Percentiles rank a stretch among this genome's conserved stretches.
Conservation (phyloP, 1,140 invertebrate species). For the Microplitis mediator region DNA sequence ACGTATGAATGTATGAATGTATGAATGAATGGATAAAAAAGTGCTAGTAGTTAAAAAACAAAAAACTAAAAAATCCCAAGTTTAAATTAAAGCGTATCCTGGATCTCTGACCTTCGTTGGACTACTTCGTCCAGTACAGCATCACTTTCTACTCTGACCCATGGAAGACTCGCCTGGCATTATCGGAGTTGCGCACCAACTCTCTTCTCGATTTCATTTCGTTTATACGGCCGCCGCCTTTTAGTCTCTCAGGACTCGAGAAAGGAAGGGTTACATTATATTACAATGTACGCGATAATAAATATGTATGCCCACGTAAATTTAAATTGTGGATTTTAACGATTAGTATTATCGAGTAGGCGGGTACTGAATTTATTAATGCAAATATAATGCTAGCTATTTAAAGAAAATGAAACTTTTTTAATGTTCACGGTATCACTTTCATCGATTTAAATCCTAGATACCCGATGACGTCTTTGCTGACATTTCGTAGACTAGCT, state of each 20-base stretch:
- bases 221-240: constrained; percentile 11
- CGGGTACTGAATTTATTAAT: too few relatives aligned
- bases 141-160: constrained; percentile 59
- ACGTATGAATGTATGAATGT: not conserved
- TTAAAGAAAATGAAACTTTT: too few relatives aligned
- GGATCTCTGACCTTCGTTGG: constrained; percentile 54
- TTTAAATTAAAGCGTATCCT: constrained; percentile 35
- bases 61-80: too few relatives aligned
- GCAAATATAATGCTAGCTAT: too few relatives aligned
- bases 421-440: too few relatives aligned
- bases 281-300: too few relatives aligned
- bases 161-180: constrained; percentile 6
- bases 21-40: constrained; percentile 1
- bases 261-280: constrained; percentile 4
- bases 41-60: not conserved
- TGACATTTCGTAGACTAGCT: too few relatives aligned
- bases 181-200: constrained; percentile 10
- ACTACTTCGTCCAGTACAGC: constrained; percentile 24
- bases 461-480: too few relatives aligned
- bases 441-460: too few relatives aligned
- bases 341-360: too few relatives aligned
- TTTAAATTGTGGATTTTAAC: too few relatives aligned
- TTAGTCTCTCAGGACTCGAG: not conserved
- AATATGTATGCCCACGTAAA: too few relatives aligned
- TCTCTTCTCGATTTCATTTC: constrained; percentile 51